Conservation (phyloP, 1,140 invertebrate genomes). For the Schmidtea mediterranea region DNA sequence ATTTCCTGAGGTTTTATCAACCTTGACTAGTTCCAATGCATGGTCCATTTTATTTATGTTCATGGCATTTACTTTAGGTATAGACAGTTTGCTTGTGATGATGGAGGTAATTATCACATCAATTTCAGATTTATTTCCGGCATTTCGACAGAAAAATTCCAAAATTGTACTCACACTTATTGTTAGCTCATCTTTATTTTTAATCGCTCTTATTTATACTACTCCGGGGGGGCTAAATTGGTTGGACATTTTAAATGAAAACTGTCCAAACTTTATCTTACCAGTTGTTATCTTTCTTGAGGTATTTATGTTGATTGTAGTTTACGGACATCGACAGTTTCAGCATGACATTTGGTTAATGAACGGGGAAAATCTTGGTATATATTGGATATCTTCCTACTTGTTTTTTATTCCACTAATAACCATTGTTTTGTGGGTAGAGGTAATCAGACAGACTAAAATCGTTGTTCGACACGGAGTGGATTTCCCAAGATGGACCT, state of each 20-base stretch:
- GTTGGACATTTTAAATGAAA: neutral
- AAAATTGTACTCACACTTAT: neutral
- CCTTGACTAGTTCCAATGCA: slow-evolving; percentile 45
- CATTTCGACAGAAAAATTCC: neutral
- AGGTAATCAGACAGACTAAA: too few relatives aligned
- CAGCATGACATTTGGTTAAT: neutral
- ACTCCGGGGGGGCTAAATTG: neutral
- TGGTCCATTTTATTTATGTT: slow-evolving; percentile 61
- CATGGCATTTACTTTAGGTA: slow-evolving; percentile 22
- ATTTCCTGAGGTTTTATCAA: slow-evolving; percentile 53
- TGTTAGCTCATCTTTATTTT: neutral
- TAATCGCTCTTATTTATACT: neutral
- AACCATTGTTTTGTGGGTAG: too few relatives aligned
- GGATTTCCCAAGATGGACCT: too few relatives aligned
- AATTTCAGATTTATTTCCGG: neutral
- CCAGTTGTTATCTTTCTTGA: neutral
- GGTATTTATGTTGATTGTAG: neutral
- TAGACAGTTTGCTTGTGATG: slow-evolving; percentile 14
- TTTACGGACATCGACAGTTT: slow-evolving; percentile 3
- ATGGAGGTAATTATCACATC: neutral
- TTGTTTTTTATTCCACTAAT: too few relatives aligned
- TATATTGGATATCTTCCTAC: slow-evolving; percentile 1
- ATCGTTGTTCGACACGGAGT: too few relatives aligned
- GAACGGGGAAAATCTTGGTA: neutral
- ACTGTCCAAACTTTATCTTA: neutral